These are phyloP conservation scores for Saccostrea cuccullata DNA, from an alignment of 1,140 invertebrate genomes.

Conservation along the genomic window DNA sequence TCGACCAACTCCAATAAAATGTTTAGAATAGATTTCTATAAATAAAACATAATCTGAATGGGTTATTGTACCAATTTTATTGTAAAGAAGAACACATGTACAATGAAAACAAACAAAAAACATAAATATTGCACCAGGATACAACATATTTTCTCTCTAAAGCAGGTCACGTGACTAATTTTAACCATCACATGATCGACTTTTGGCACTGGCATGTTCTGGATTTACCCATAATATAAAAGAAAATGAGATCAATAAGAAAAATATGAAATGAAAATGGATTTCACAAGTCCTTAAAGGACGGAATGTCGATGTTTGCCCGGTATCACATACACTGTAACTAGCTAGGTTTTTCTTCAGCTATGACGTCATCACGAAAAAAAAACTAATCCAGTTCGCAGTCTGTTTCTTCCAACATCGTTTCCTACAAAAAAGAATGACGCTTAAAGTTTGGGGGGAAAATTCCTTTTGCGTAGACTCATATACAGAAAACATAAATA, in stretches of 20 bases:
- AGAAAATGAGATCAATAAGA: constrained; percentile 1
- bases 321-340: not conserved
- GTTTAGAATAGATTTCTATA: no score
- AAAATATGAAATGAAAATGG: not conserved
- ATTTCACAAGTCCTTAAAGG: not conserved
- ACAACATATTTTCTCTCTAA: not conserved
- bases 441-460: not conserved
- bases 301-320: not conserved
- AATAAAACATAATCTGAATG: no score
- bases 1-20: no score
- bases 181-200: not conserved
- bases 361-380: not conserved
- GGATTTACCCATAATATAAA: not conserved
- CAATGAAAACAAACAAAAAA: not conserved
- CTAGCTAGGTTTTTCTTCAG: no score
- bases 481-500: no score
- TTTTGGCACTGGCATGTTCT: not conserved
- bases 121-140: constrained; percentile 18
- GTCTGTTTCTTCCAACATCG: constrained; percentile 52
- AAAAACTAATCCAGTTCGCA: constrained; percentile 47
- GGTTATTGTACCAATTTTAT: not conserved
- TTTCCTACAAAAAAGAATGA: constrained; percentile 45
- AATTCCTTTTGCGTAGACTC: not conserved
- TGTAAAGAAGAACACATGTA: not conserved
- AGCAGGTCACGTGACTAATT: not conserved